Evolutionary conservation across 1,140 invertebrate genomes (phyloP).

Genomic region (Aporrectodea caliginosa): DNA sequence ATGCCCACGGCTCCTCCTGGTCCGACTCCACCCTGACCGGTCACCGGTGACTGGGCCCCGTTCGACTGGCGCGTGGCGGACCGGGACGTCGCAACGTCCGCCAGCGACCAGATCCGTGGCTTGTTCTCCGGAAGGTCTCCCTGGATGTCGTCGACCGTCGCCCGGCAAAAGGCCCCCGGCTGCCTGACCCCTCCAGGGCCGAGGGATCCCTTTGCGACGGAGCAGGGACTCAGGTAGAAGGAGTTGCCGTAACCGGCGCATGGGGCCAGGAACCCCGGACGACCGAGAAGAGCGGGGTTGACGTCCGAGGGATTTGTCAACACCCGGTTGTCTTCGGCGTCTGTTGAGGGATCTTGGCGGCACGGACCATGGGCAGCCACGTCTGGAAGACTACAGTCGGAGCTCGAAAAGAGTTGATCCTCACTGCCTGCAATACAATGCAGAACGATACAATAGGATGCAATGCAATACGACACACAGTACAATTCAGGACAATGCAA

Average conservation of each 20-base stretch:
- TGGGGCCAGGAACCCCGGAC: not conserved
- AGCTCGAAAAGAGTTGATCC: not conserved
- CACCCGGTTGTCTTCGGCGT: not conserved
- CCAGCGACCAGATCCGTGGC: slow-evolving; percentile 95
- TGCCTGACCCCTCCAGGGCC: not conserved
- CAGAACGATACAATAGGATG: too few species aligned
- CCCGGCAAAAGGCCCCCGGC: not conserved
- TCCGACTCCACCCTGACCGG: not conserved
- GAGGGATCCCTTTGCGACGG: not conserved
- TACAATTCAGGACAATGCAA: too few species aligned
- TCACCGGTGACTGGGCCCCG: not conserved
- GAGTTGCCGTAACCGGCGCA: not conserved
- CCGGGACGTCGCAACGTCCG: slow-evolving; percentile 93
- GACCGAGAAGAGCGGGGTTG: not conserved
- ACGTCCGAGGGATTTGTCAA: not conserved
- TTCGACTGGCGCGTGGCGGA: too few species aligned
- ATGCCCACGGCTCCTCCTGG: too few species aligned
- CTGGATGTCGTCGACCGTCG: too few species aligned
- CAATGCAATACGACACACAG: too few species aligned
- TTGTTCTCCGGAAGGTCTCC: slow-evolving; percentile 56
- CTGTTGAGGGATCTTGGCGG: not conserved
- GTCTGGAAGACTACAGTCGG: not conserved
- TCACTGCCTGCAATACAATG: not conserved
- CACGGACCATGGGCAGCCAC: not conserved
- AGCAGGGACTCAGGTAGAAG: not conserved